These are phyloP conservation scores for Haliclona indistincta DNA, from an alignment of 37 sponge, comb jelly and placozoan genomes.

Conservation along the genomic window DNA sequence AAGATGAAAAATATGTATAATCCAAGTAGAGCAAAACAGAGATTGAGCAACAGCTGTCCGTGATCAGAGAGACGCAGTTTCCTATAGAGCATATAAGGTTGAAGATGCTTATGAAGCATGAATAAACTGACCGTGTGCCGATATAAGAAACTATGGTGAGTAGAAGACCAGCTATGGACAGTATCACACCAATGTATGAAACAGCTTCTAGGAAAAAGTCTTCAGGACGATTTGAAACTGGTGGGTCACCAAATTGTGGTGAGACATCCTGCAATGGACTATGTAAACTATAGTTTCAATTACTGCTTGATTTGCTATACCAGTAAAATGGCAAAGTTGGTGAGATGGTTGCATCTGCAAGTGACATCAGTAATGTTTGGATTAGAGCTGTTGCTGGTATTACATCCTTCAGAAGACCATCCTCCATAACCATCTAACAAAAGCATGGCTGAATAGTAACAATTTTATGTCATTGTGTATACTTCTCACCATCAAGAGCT, in stretches of 20 bases:
- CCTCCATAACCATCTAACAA: conserved; percentile 35
- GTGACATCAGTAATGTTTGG: conserved; percentile 2
- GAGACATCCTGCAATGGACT: conserved; percentile 13
- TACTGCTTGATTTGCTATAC: no score
- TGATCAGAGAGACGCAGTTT: conserved; percentile 38
- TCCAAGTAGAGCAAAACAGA: conserved; percentile 35
- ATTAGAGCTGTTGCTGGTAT: background rate
- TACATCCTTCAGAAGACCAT: conserved; percentile 45
- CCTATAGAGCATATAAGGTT: conserved; percentile 20
- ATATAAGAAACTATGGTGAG: conserved; percentile 40
- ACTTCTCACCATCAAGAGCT: conserved; percentile 20
- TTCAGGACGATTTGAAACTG: background rate
- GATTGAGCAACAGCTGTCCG: conserved; percentile 49
- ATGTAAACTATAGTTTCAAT: no score
- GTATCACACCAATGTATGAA: conserved; percentile 51
- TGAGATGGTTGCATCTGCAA: conserved; percentile 2
- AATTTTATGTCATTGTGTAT: background rate
- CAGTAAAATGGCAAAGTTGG: conserved; percentile 2
- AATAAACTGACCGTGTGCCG: conserved; percentile 58
- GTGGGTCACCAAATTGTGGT: background rate
- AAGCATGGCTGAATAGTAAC: background rate
- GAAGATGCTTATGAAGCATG: no score
- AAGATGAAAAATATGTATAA: conserved; percentile 41
- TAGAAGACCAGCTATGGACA: conserved; percentile 41
- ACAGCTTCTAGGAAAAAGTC: conserved; percentile 22